Conservation (phyloP, 2,888 invertebrate species). For the Cataglyphis altisquamis region DNA sequence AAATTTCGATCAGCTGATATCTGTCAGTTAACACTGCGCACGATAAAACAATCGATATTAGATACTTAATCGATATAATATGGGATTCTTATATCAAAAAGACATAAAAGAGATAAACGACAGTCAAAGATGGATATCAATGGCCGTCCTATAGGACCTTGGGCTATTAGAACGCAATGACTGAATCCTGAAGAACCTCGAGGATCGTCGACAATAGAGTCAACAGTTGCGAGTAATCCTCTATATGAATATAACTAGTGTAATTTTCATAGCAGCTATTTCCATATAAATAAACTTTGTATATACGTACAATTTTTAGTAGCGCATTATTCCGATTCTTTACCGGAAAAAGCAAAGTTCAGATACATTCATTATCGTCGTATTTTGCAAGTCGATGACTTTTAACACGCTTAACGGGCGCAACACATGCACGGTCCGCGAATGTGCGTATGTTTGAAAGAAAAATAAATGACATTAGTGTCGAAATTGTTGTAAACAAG, state of each 20-base stretch:
- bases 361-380: background rate
- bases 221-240: slow-evolving; percentile 9
- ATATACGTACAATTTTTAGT: background rate
- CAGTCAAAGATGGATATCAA: background rate
- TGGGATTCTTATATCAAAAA: background rate
- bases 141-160: background rate
- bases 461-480: background rate
- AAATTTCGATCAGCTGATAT: background rate
- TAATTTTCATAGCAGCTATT: background rate
- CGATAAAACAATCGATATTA: background rate
- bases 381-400: background rate
- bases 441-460: background rate
- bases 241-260: slow-evolving; percentile 12
- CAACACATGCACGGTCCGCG: no score
- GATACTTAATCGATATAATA: background rate
- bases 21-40: background rate
- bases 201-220: background rate
- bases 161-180: no score
- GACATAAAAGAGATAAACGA: background rate
- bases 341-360: background rate
- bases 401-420: background rate
- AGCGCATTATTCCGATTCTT: background rate
- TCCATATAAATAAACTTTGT: background rate
- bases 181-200: background rate
- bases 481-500: background rate